phyloP scores from a whole-genome alignment of 2,888 invertebrate species.

The Hirtodrosophila duncani region DNA sequence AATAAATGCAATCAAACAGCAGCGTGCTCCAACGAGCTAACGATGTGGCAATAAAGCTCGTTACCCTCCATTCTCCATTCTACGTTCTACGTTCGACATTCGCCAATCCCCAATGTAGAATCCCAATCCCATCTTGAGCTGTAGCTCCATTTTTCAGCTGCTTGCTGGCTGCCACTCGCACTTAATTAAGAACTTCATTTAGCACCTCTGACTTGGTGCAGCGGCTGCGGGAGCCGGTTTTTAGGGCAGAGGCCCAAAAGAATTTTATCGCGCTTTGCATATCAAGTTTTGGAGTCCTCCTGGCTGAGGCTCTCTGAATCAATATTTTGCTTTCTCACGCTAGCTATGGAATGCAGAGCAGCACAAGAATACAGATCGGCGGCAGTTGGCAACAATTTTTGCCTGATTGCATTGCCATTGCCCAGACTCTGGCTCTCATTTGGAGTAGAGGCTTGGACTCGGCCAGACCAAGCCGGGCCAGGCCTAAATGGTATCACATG shows the following conservation, averaged over 20 bases:
- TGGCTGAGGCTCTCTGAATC: slow-evolving; percentile 49
- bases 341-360: slow-evolving; percentile 62
- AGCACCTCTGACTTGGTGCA: slow-evolving; percentile 60
- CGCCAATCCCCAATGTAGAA: neutral
- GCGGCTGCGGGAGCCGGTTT: slow-evolving; percentile 29
- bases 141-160: slow-evolving; percentile 5
- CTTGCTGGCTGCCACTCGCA: slow-evolving; percentile 54
- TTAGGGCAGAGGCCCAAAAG: slow-evolving; percentile 33
- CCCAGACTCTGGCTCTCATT: slow-evolving; percentile 23
- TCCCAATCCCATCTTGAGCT: slow-evolving; percentile 27
- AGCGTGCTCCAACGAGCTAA: slow-evolving; percentile 36
- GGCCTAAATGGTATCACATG: slow-evolving; percentile 67
- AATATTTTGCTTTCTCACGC: slow-evolving; percentile 72
- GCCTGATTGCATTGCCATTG: slow-evolving; percentile 56
- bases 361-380: too few species aligned
- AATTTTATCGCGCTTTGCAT: slow-evolving; percentile 73
- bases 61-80: slow-evolving; percentile 10
- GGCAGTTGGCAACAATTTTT: slow-evolving; percentile 66
- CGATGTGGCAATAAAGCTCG: slow-evolving; percentile 63
- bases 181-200: slow-evolving; percentile 73
- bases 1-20: slow-evolving; percentile 62
- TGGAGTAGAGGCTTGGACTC: slow-evolving; percentile 3
- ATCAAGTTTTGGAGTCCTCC: slow-evolving; percentile 36
- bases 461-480: slow-evolving; percentile 10
- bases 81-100: slow-evolving; percentile 8